A percentile compares a stretch with the other conserved stretches of the same genome.
Conservation (phyloP, 2,113 vertebrate species). For the Orientallactaga bullata region DNA sequence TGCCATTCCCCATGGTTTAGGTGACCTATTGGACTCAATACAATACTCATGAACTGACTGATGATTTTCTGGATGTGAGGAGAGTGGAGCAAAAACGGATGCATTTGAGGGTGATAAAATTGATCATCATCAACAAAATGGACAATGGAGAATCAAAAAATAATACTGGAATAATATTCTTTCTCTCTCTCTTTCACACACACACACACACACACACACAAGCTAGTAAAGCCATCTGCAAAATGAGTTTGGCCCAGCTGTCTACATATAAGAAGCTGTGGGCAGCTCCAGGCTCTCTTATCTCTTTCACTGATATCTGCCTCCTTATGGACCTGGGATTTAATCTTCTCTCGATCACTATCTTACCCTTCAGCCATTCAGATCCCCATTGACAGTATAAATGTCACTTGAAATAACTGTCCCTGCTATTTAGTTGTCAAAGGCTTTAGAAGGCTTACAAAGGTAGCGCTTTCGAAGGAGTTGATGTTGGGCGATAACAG, state of each 20-base stretch:
- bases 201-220: neutral
- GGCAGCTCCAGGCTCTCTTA: slow-evolving; percentile 48
- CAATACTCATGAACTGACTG: neutral
- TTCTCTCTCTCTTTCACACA: too few relatives aligned
- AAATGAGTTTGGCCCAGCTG: neutral
- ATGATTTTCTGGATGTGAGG: neutral
- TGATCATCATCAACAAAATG: neutral
- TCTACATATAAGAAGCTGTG: slow-evolving; percentile 4
- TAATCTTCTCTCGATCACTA: slow-evolving; percentile 68
- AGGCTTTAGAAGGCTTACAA: slow-evolving; percentile 33
- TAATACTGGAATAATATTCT: slow-evolving; percentile 35
- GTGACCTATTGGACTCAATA: neutral
- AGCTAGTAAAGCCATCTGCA: neutral
- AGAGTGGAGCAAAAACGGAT: neutral
- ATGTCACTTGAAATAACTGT: slow-evolving; percentile 73
- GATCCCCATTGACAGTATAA: slow-evolving; percentile 61
- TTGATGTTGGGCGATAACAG: neutral
- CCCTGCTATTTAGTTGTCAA: slow-evolving; percentile 45
- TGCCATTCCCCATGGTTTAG: neutral
- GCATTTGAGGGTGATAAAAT: neutral
- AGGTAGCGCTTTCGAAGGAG: slow-evolving; percentile 21
- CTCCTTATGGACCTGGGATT: slow-evolving; percentile 65
- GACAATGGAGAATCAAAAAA: slow-evolving; percentile 34
- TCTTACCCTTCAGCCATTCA: slow-evolving; percentile 70
- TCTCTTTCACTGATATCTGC: slow-evolving; percentile 59